Conservation (phyloP, 2,888 invertebrate species). For the Agelastica alni region DNA sequence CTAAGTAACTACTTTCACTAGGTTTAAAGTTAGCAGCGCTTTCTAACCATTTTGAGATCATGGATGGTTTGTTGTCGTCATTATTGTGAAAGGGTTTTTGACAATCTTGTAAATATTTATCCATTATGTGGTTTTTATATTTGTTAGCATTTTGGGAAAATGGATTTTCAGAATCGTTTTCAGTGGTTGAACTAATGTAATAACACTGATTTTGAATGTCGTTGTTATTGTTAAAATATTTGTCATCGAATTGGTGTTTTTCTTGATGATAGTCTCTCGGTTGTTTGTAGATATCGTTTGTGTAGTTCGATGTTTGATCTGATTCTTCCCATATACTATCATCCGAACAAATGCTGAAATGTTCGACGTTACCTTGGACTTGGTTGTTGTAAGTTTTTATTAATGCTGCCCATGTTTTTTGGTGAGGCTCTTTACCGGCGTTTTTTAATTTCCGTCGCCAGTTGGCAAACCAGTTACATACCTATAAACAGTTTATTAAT, state of each 20-base stretch:
- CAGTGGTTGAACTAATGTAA: conserved; percentile 56
- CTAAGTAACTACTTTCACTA: conserved; percentile 71
- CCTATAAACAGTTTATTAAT: too few species aligned
- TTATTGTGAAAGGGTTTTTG: conserved; percentile 46
- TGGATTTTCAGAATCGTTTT: conserved; percentile 48
- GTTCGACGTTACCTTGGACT: conserved; percentile 78
- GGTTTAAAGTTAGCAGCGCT: conserved; percentile 76
- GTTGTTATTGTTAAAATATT: conserved; percentile 44
- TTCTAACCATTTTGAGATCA: conserved; percentile 75
- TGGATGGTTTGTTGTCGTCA: conserved; percentile 58
- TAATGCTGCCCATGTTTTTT: conserved; percentile 74
- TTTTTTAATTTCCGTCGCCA: conserved; percentile 80
- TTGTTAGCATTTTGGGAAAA: conserved; percentile 54
- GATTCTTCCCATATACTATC: conserved; percentile 80
- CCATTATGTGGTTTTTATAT: conserved; percentile 65
- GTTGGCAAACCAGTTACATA: conserved; percentile 84
- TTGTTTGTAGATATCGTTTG: conserved; percentile 27
- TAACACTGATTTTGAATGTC: conserved; percentile 52
- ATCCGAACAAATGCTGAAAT: conserved; percentile 77
- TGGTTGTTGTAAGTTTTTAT: conserved; percentile 74
- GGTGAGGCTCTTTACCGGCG: conserved; percentile 69
- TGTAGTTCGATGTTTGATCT: conserved; percentile 50
- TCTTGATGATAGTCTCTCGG: conserved; percentile 25
- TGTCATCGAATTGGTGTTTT: conserved; percentile 46
- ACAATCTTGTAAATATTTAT: conserved; percentile 62